phyloP scores from a whole-genome alignment of 2,797 vertebrate species.

The Nyctalus aviator region DNA sequence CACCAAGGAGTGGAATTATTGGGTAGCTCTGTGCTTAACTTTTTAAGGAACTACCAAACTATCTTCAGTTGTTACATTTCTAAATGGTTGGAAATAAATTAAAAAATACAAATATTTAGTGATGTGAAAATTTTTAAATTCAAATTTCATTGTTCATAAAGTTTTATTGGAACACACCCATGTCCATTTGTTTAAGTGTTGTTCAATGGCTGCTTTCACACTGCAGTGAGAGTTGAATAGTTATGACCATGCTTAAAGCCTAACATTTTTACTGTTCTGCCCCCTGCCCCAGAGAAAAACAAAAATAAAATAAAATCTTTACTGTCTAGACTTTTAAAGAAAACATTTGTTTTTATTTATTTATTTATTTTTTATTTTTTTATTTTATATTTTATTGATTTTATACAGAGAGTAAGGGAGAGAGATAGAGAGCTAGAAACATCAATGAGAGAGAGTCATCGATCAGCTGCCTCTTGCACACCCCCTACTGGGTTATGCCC shows the following conservation, averaged over 20 bases:
- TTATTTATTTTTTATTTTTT: too few species aligned
- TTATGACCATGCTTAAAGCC: not conserved
- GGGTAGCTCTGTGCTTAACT: not conserved
- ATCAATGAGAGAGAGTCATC: too few species aligned
- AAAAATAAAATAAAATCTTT: not conserved
- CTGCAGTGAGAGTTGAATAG: not conserved
- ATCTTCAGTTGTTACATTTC: not conserved
- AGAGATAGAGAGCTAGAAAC: too few species aligned
- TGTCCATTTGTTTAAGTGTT: not conserved
- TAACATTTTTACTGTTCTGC: not conserved
- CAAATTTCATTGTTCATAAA: not conserved
- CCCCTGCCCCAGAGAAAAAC: too few species aligned
- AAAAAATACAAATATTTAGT: not conserved
- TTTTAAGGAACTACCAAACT: constrained; percentile 32
- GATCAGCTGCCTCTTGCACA: too few species aligned
- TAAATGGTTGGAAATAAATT: not conserved
- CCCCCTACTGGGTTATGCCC: too few species aligned
- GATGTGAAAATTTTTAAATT: constrained; percentile 33
- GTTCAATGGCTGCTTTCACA: not conserved
- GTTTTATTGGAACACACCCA: constrained; percentile 14
- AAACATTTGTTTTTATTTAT: constrained; percentile 3
- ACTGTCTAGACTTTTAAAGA: not conserved
- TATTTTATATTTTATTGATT: too few species aligned
- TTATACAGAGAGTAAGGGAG: too few species aligned
- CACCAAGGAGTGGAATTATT: not conserved